Conservation (phyloP, 1,140 invertebrate species). For the Trichonephila clavata region DNA sequence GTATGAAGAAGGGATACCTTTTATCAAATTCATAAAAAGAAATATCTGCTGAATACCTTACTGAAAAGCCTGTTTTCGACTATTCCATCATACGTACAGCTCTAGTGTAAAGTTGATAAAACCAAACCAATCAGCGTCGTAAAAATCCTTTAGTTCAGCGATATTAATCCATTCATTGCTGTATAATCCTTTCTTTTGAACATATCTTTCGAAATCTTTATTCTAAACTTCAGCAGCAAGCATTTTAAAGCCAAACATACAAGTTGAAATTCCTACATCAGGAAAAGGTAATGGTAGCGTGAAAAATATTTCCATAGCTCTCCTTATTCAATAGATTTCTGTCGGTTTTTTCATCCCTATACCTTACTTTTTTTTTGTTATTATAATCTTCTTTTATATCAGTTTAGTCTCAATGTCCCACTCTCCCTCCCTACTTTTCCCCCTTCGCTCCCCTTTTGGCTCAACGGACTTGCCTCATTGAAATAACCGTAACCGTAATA, state of each 20-base stretch:
- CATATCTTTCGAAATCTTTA: background rate
- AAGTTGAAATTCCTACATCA: background rate
- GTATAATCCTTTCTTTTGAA: background rate
- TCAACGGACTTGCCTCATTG: conserved; percentile 56
- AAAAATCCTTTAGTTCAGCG: no score
- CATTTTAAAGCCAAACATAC: background rate
- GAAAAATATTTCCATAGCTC: background rate
- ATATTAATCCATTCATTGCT: no score
- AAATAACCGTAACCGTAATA: conserved; percentile 25
- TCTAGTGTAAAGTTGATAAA: no score
- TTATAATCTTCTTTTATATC: conserved; percentile 3
- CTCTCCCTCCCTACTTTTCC: background rate
- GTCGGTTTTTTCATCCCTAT: background rate
- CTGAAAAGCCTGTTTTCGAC: no score
- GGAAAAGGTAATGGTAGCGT: background rate
- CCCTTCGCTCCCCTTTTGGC: background rate
- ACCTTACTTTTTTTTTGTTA: background rate
- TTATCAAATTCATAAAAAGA: no score
- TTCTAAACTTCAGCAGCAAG: background rate
- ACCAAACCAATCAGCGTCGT: no score
- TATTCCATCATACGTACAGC: no score
- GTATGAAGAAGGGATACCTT: no score
- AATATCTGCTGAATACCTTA: no score
- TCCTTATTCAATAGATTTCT: background rate
- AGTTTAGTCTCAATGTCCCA: background rate